phyloP scores from a whole-genome alignment of 37 sponge, comb jelly and placozoan species.

The Aphrocallistes beatrix region DNA sequence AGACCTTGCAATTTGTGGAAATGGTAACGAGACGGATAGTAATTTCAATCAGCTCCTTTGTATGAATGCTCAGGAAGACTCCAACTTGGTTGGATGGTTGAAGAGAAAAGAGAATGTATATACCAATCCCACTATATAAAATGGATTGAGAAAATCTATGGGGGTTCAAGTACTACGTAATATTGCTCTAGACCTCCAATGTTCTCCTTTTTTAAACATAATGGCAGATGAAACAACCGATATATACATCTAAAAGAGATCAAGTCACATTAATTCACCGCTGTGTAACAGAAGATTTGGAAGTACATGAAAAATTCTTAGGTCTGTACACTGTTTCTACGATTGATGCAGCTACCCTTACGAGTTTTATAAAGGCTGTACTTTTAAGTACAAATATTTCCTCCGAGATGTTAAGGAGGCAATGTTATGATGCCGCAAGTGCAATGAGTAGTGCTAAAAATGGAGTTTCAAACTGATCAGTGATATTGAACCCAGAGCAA shows the following conservation, averaged over 20 bases:
- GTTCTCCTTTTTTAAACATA: slow-evolving; percentile 23
- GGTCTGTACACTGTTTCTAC: slow-evolving; percentile 43
- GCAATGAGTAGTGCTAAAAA: too few species aligned
- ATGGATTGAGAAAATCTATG: slow-evolving; percentile 27
- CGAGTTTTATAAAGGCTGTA: slow-evolving; percentile 23
- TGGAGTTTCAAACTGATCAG: slow-evolving; percentile 8
- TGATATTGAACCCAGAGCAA: slow-evolving; percentile 9
- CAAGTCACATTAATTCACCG: slow-evolving; percentile 30
- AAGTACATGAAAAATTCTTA: slow-evolving; percentile 50
- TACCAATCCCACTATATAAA: slow-evolving; percentile 23
- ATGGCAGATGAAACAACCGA: slow-evolving; percentile 53
- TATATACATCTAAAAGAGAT: slow-evolving; percentile 30
- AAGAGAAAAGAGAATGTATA: slow-evolving; percentile 32
- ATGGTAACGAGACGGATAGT: slow-evolving; percentile 21
- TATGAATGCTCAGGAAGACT: slow-evolving; percentile 21
- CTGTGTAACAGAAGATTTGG: slow-evolving; percentile 26
- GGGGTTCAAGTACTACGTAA: slow-evolving; percentile 27
- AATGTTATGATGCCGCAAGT: slow-evolving; percentile 56
- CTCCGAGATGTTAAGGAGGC: slow-evolving; percentile 27
- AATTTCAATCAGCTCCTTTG: slow-evolving; percentile 15
- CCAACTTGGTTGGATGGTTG: slow-evolving; percentile 24
- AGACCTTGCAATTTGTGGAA: slow-evolving; percentile 27
- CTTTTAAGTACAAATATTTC: slow-evolving; percentile 25
- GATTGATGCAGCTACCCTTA: slow-evolving; percentile 36
- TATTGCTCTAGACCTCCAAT: slow-evolving; percentile 9